These are phyloP conservation scores for Luehdorfia chinensis DNA, from an alignment of 1,140 invertebrate species.

Conservation along the genomic window DNA sequence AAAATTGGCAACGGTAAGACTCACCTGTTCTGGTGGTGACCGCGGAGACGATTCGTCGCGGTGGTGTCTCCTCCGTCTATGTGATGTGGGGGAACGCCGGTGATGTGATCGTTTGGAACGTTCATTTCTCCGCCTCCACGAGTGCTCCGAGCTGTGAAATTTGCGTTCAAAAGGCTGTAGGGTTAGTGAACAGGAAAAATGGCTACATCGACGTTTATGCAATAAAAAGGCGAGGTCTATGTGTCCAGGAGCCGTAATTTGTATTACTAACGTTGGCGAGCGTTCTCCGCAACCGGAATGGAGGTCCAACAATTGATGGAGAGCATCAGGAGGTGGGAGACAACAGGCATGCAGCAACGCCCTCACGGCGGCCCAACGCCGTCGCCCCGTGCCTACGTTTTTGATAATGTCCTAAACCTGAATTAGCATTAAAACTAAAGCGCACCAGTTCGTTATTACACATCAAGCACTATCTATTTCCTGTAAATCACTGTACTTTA, in stretches of 20 bases:
- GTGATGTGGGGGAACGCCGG: conserved; percentile 78
- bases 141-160: conserved; percentile 80
- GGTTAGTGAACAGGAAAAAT: conserved; percentile 56
- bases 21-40: conserved; percentile 72
- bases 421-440: conserved; percentile 1
- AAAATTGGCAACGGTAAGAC: conserved; percentile 49
- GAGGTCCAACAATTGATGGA: conserved; percentile 49
- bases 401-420: conserved; percentile 17
- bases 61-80: conserved; percentile 78
- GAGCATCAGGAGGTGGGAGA: conserved; percentile 55
- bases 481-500: conserved; percentile 9
- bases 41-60: conserved; percentile 77
- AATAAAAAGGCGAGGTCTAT: conserved; percentile 54
- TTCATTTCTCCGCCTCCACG: conserved; percentile 79
- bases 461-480: conserved; percentile 4
- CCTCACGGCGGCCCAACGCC: conserved; percentile 49
- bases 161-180: conserved; percentile 66
- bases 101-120: conserved; percentile 80
- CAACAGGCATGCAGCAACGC: conserved; percentile 60
- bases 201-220: conserved; percentile 30
- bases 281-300: conserved; percentile 46
- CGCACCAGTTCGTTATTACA: conserved; percentile 2
- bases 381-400: conserved; percentile 42
- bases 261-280: conserved; percentile 63
- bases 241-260: conserved; percentile 35